Base-by-base conservation (phyloP, 1,140 invertebrate species). In the Probaryconus sp. region DNA sequence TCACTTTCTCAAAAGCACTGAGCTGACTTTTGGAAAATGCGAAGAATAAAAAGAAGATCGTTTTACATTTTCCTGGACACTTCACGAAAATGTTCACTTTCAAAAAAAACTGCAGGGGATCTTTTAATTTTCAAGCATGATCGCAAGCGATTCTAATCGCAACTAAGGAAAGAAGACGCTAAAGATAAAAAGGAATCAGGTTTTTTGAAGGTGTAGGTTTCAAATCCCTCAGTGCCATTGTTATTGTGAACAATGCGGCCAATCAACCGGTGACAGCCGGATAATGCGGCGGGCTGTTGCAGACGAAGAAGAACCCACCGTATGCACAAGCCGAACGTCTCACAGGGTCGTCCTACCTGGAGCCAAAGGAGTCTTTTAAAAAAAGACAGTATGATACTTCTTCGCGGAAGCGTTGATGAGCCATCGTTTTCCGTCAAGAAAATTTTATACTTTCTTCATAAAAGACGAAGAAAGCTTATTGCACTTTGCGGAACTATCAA, bases 221-320 rank as follows among this genome's bases (percentile, higher is more conserved):
- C 82, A 83, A 76, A 76, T 55, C 82, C 82, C 53, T 77, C 42
- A 47, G 81, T 51, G 79, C 61, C 56, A 80, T 84, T 82, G 79
- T 84, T 43, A 35, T 48, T 14, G 31, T 28, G 70, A 72, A 83
- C 79, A 83, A 83, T 82, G 70, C 56, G 60, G 38, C 82, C 82
- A 82, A 84, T 82, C 81, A 80, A 82, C 77, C 78, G 73, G 79
- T 80, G 81, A 83, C 82, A 81, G 77, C 70, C 50, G 50, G 63
- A 79, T 69, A 81, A 79, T 82, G 70, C 55, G 50, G 58, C 43
- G 51, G 72, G 31, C 76, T 75, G 70, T 73, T 75, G 71, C 74
- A 77, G 64, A 43, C 76, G 67, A n/a, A 58, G 35, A 67, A 21
- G 48, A 56, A 68, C 73, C 53, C 70, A 73, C 38, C 17, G 48